phyloP scores from a whole-genome alignment of 2,113 vertebrate species.

The Oxygymnocypris stewartii region DNA sequence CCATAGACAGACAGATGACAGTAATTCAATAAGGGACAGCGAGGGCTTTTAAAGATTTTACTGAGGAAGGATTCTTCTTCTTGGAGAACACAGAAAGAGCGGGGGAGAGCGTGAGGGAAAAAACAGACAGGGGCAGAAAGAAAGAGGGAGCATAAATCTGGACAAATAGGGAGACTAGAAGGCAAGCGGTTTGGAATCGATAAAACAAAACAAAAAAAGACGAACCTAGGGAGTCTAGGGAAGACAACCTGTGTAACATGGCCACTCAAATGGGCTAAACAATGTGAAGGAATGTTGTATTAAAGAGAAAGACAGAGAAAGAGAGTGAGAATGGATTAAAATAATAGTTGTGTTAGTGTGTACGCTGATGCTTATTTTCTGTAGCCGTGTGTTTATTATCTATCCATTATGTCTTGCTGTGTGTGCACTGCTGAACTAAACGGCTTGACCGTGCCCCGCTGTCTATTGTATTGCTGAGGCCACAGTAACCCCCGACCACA shows the following conservation, averaged over 20 bases:
- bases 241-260: conserved; percentile 65
- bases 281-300: conserved; percentile 56
- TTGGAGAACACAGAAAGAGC: conserved; percentile 12
- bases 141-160: conserved; percentile 64
- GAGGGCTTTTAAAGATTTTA: conserved; percentile 71
- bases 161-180: conserved; percentile 67
- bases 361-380: conserved; percentile 26
- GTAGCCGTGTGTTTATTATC: conserved; percentile 26
- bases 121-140: neutral
- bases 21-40: conserved; percentile 69
- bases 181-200: conserved; percentile 71
- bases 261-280: conserved; percentile 63
- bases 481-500: neutral
- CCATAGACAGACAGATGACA: conserved; percentile 67
- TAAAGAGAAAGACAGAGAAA: neutral
- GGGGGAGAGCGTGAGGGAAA: neutral
- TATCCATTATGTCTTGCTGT: conserved; percentile 30
- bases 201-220: conserved; percentile 65
- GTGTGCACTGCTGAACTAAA: conserved; percentile 43
- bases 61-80: conserved; percentile 67
- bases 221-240: conserved; percentile 66
- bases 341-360: conserved; percentile 26
- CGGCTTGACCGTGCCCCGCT: conserved; percentile 19
- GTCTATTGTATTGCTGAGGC: conserved; percentile 38
- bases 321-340: neutral